These are phyloP conservation scores for Corythaeola cristata DNA, from an alignment of 2,113 vertebrate genomes.

Conservation along the genomic window DNA sequence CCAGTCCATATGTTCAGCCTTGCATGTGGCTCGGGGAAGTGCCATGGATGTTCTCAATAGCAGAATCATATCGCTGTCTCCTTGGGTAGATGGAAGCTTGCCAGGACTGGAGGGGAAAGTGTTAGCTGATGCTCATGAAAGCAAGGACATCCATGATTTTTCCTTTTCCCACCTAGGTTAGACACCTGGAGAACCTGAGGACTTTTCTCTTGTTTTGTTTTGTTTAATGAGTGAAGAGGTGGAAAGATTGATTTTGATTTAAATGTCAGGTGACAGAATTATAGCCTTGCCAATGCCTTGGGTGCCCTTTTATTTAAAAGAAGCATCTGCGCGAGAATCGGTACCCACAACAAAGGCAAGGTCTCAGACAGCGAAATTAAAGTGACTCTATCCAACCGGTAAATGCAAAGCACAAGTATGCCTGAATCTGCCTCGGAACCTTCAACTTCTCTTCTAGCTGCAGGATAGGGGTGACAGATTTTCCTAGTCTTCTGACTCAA, in stretches of 20 bases:
- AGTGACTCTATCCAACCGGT: background rate
- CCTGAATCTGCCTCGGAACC: background rate
- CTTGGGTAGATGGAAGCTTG: background rate
- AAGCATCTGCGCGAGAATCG: background rate
- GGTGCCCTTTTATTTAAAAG: constrained; percentile 25
- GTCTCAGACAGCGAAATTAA: background rate
- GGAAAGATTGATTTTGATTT: constrained; percentile 39
- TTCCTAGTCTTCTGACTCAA: background rate
- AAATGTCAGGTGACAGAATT: constrained; percentile 44
- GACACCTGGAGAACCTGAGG: background rate
- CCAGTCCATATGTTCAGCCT: constrained; percentile 44
- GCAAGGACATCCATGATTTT: background rate
- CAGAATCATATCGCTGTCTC: background rate
- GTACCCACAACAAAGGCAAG: background rate
- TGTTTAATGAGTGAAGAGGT: constrained; percentile 7
- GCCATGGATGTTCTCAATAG: background rate
- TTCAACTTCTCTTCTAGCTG: background rate
- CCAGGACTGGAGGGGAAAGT: background rate
- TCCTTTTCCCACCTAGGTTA: background rate
- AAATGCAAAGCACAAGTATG: background rate
- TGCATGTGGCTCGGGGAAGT: background rate
- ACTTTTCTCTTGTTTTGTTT: background rate
- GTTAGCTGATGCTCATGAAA: background rate
- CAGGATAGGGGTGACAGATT: background rate
- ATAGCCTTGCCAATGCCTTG: background rate